Conservation (phyloP, 2,797 vertebrate genomes). For the Alca torda region DNA sequence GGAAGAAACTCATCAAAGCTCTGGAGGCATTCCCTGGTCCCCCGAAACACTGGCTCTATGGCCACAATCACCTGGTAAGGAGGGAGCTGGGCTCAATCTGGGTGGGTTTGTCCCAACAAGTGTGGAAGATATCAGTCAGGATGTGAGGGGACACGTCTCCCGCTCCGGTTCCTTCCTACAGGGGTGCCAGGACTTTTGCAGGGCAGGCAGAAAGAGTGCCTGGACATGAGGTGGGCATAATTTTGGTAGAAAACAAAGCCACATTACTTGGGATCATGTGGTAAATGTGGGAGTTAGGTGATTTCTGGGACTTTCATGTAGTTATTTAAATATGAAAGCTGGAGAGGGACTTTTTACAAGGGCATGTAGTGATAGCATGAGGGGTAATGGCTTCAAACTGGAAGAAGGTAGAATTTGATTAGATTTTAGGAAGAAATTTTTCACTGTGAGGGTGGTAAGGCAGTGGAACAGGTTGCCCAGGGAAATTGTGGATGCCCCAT, state of each 20-base stretch:
- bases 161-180: not conserved
- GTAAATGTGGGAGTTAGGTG: not conserved
- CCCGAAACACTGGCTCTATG: constrained; percentile 71
- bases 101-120: not conserved
- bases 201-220: not conserved
- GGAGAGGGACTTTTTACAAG: too few species aligned
- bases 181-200: not conserved
- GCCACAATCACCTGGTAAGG: constrained; percentile 71
- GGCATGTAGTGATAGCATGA: too few species aligned
- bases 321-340: not conserved
- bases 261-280: fast-evolving
- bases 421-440: too few species aligned
- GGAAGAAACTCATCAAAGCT: constrained; percentile 48
- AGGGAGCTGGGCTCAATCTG: not conserved
- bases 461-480: too few species aligned
- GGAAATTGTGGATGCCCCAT: too few species aligned
- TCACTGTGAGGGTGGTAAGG: too few species aligned
- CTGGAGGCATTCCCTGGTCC: constrained; percentile 74
- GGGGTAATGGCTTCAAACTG: too few species aligned
- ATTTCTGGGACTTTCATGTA: not conserved
- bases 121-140: not conserved
- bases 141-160: not conserved
- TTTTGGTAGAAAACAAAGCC: not conserved
- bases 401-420: too few species aligned
- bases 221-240: not conserved